These are phyloP conservation scores for Lasioglossum calceatum DNA, from an alignment of 2,888 invertebrate species.

Conservation along the genomic window DNA sequence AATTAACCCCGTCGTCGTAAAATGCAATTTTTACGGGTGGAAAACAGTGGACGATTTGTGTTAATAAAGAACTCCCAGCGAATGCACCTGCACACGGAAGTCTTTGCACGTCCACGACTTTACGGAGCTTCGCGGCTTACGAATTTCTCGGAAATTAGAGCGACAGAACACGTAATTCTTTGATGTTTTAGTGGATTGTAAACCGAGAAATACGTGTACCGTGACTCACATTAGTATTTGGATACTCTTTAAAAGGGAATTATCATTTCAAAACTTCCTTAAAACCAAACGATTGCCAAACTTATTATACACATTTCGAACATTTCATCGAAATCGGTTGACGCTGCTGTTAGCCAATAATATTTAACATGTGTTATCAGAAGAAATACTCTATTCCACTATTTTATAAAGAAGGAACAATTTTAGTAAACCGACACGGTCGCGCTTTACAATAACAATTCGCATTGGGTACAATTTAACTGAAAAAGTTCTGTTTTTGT, in stretches of 20 bases:
- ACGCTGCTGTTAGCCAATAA: too few species aligned
- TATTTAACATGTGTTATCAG: too few species aligned
- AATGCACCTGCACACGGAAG: background rate
- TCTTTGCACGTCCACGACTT: conserved; percentile 6
- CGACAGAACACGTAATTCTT: background rate
- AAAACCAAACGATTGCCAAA: background rate
- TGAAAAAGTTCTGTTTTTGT: too few species aligned
- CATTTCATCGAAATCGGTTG: too few species aligned
- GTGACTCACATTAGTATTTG: background rate
- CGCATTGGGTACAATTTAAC: too few species aligned
- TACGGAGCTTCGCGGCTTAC: background rate
- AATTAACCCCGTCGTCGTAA: background rate
- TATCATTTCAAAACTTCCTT: background rate
- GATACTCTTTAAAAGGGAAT: background rate
- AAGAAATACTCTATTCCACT: too few species aligned
- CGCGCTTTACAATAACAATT: too few species aligned
- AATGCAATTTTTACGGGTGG: conserved; percentile 1
- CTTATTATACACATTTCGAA: too few species aligned
- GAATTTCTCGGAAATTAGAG: background rate
- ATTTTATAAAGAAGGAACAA: too few species aligned
- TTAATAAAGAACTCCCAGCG: background rate
- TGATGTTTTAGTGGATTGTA: background rate
- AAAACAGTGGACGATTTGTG: background rate
- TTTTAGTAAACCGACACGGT: too few species aligned
- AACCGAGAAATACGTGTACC: background rate